These are phyloP conservation scores for Papilio protenor DNA, from an alignment of 2,888 invertebrate species.

Conservation along the genomic window DNA sequence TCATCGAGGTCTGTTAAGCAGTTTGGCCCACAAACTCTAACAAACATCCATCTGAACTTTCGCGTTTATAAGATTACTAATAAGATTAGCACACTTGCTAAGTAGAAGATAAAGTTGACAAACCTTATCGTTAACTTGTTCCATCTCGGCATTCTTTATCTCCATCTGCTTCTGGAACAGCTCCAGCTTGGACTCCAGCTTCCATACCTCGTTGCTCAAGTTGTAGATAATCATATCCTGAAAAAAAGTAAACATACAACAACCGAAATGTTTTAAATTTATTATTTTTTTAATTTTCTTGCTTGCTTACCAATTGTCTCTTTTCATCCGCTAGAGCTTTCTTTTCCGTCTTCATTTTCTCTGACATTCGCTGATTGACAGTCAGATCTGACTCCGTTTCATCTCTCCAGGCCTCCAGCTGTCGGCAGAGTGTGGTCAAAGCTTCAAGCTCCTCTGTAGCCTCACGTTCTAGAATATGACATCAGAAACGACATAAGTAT, in stretches of 20 bases:
- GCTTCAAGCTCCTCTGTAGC: slow-evolving; percentile 84
- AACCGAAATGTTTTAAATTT: background rate
- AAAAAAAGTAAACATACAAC: slow-evolving; percentile 34
- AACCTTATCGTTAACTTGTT: slow-evolving; percentile 77
- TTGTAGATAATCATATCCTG: slow-evolving; percentile 88
- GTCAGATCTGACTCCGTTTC: slow-evolving; percentile 86
- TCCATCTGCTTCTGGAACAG: slow-evolving; percentile 86
- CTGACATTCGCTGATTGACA: slow-evolving; percentile 86
- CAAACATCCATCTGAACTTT: no score
- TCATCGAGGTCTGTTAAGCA: no score
- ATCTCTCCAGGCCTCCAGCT: slow-evolving; percentile 86
- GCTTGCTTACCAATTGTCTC: slow-evolving; percentile 77
- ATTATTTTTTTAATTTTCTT: background rate
- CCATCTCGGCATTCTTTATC: slow-evolving; percentile 86
- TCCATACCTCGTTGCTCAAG: slow-evolving; percentile 88
- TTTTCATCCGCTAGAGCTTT: slow-evolving; percentile 83
- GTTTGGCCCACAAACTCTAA: no score
- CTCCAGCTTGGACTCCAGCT: slow-evolving; percentile 86
- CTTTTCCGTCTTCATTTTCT: slow-evolving; percentile 86
- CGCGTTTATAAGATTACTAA: no score
- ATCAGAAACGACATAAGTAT: background rate
- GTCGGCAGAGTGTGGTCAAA: slow-evolving; percentile 80
- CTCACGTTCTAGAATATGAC: slow-evolving; percentile 75
- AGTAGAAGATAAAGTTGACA: background rate
- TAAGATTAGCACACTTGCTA: no score